Evolutionary conservation across 2,888 invertebrate species (phyloP).

Genomic region (Listrodromus nycthemerus): DNA sequence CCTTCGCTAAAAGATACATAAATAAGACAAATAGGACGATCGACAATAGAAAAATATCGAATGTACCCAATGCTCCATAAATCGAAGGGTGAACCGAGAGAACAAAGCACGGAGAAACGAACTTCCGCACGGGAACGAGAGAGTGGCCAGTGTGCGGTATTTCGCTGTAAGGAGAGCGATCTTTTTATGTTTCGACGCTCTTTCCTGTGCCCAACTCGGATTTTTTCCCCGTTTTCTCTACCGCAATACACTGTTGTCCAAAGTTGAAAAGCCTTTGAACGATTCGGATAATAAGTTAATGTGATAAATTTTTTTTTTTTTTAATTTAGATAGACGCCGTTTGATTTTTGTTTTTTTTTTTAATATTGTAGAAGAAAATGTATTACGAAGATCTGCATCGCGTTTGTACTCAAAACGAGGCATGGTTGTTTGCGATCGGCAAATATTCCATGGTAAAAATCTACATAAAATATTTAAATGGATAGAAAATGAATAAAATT

Average conservation of each 20-base stretch:
- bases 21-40: conserved; percentile 84
- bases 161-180: conserved; percentile 79
- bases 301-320: too few species aligned
- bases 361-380: too few species aligned
- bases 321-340: too few species aligned
- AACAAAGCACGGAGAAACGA: conserved; percentile 51
- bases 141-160: conserved; percentile 62
- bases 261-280: not conserved
- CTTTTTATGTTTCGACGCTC: conserved; percentile 84
- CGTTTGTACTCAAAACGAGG: too few species aligned
- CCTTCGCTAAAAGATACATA: conserved; percentile 83
- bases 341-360: too few species aligned
- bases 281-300: too few species aligned
- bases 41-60: conserved; percentile 84
- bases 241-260: conserved; percentile 14
- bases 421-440: too few species aligned
- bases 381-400: too few species aligned
- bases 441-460: too few species aligned
- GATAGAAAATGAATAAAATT: not conserved
- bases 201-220: conserved; percentile 73
- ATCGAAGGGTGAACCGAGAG: conserved; percentile 76
- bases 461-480: not conserved
- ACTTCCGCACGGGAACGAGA: conserved; percentile 40
- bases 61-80: conserved; percentile 84
- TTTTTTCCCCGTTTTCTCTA: conserved; percentile 67